Evolutionary conservation across 2,113 vertebrate genomes (phyloP).

Genomic region (Atlantisia rogersi): DNA sequence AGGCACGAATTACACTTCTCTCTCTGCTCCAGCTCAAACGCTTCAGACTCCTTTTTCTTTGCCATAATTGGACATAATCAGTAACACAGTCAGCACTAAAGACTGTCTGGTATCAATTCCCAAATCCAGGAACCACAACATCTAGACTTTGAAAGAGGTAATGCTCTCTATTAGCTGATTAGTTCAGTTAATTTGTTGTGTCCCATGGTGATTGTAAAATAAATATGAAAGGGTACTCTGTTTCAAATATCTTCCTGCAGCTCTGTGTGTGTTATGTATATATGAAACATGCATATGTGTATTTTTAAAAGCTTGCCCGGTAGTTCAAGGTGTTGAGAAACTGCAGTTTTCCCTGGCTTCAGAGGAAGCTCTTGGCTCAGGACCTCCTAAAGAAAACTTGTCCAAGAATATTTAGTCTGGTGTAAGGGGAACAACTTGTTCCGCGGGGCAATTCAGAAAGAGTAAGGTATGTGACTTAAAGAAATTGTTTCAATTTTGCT

Average conservation of each 20-base stretch:
- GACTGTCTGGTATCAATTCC: conserved; percentile 59
- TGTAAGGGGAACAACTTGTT: background rate
- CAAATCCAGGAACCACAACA: background rate
- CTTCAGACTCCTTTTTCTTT: conserved; percentile 36
- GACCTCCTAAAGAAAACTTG: background rate
- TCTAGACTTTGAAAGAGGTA: conserved; percentile 34
- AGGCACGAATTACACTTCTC: background rate
- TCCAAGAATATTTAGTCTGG: background rate
- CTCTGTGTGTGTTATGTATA: background rate
- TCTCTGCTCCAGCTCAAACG: conserved; percentile 9
- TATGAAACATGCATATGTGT: background rate
- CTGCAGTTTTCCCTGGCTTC: background rate
- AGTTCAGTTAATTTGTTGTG: conserved; percentile 60
- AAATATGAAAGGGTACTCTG: conserved; percentile 24
- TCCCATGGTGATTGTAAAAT: conserved; percentile 46
- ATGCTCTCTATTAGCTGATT: conserved; percentile 63
- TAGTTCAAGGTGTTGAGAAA: background rate
- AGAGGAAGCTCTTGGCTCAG: background rate
- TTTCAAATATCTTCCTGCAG: conserved; percentile 22
- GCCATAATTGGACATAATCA: conserved; percentile 62
- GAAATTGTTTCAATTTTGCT: background rate
- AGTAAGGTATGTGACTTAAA: background rate
- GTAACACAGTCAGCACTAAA: conserved; percentile 29
- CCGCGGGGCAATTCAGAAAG: background rate
- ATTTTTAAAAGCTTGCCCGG: background rate